A percentile compares a stretch with the other conserved stretches of the same genome.
Conservation (phyloP, 2,888 invertebrate species). For the Brachynemurus nebulosus region DNA sequence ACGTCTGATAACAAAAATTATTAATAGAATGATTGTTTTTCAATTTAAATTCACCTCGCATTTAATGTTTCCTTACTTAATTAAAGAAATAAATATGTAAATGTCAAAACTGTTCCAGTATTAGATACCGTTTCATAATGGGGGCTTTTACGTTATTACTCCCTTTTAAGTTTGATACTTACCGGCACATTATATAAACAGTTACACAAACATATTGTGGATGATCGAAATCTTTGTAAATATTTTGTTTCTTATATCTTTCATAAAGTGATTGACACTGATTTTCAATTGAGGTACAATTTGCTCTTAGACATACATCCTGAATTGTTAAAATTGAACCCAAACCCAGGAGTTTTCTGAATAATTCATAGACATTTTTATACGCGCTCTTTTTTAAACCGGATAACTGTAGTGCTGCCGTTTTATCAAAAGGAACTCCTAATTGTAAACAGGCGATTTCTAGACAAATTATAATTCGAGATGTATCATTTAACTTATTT, state of each 20-base stretch:
- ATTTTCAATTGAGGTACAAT: constrained; percentile 32
- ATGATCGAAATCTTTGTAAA: constrained; percentile 38
- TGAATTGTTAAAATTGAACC: constrained; percentile 38
- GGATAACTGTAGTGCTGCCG: constrained; percentile 41
- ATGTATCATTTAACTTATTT: constrained; percentile 38
- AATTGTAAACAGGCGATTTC: constrained; percentile 41
- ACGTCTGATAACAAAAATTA: no score
- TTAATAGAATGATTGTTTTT: not conserved
- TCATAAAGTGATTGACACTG: constrained; percentile 40
- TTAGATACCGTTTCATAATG: no score
- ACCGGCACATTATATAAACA: constrained; percentile 48
- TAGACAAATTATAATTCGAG: constrained; percentile 44
- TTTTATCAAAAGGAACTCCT: constrained; percentile 39
- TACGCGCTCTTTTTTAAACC: constrained; percentile 41
- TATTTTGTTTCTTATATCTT: constrained; percentile 35
- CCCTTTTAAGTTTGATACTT: constrained; percentile 16
- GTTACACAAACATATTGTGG: constrained; percentile 53
- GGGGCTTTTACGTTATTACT: no score
- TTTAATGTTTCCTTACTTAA: not conserved
- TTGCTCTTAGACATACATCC: constrained; percentile 42
- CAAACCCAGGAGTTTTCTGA: constrained; percentile 45
- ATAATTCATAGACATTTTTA: constrained; percentile 37
- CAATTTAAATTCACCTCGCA: not conserved
- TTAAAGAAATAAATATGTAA: no score
- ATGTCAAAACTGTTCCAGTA: no score